Conservation (phyloP, 2,797 vertebrate species). For the Anguilla megastoma region DNA sequence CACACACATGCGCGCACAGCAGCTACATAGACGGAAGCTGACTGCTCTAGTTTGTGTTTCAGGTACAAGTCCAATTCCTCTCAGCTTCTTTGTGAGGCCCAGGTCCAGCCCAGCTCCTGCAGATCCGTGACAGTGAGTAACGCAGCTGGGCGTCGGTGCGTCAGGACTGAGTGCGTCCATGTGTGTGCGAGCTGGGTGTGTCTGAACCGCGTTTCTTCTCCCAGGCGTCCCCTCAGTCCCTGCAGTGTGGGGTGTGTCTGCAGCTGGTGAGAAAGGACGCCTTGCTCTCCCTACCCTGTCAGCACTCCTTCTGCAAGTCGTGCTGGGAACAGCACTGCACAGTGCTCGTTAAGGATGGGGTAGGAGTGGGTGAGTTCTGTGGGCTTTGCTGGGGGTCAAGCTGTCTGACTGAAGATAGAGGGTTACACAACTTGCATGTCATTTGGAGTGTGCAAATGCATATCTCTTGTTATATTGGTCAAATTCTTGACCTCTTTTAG, state of each 20-base stretch:
- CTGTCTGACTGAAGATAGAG: not conserved
- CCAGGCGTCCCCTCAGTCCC: constrained; percentile 81
- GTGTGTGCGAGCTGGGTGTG: constrained; percentile 37
- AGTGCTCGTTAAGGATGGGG: constrained; percentile 94
- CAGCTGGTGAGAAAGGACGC: constrained; percentile 94
- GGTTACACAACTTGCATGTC: no score
- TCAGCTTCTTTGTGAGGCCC: constrained; percentile 89
- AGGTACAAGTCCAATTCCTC: constrained; percentile 94
- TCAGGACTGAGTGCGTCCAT: not conserved
- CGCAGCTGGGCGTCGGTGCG: not conserved
- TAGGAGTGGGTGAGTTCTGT: constrained; percentile 88
- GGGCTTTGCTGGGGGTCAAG: not conserved
- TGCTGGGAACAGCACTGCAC: constrained; percentile 99
- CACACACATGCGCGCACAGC: not conserved
- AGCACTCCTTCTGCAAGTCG: constrained; percentile 97
- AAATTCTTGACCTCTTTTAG: not conserved
- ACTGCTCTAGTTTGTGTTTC: constrained; percentile 27
- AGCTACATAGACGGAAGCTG: not conserved
- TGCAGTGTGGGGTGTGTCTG: constrained; percentile 97
- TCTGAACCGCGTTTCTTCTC: constrained; percentile 38
- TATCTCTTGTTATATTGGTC: not conserved
- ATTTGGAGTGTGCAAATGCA: not conserved
- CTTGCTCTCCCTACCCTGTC: constrained; percentile 90
- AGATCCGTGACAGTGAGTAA: constrained; percentile 92
- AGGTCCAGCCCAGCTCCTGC: constrained; percentile 86